Percentiles rank a stretch among this genome's conserved stretches.
These are phyloP conservation scores for Sminthurinus aureus DNA, from an alignment of 2,888 invertebrate species.

Conservation along the genomic window DNA sequence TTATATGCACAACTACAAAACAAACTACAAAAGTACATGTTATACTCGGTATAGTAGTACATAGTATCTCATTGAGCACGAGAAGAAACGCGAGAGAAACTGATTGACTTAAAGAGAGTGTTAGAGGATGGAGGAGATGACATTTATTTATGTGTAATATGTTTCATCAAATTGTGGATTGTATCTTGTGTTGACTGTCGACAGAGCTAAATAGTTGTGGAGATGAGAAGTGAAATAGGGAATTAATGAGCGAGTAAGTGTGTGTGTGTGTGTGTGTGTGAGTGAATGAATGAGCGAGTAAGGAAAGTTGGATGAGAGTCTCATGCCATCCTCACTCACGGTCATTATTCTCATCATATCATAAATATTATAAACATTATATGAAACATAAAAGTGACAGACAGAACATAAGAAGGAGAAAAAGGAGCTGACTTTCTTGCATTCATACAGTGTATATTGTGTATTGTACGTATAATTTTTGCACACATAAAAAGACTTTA, in stretches of 20 bases:
- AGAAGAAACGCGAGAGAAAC: background rate
- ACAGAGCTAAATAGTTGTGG: background rate
- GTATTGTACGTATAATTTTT: too few species aligned
- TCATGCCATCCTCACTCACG: too few species aligned
- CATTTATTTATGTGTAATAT: constrained; percentile 2
- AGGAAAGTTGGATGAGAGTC: background rate
- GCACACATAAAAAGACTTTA: too few species aligned
- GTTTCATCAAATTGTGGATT: constrained; percentile 3
- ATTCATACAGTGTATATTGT: too few species aligned
- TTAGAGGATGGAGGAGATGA: background rate
- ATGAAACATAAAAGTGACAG: too few species aligned
- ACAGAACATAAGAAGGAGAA: too few species aligned
- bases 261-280: background rate
- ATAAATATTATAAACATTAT: too few species aligned
- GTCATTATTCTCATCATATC: too few species aligned
- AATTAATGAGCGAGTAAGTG: background rate
- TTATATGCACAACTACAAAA: background rate
- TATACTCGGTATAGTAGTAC: background rate
- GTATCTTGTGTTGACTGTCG: background rate
- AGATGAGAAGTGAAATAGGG: background rate
- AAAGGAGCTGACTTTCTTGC: too few species aligned
- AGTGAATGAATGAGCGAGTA: background rate
- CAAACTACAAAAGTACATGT: background rate
- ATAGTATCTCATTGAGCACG: background rate
- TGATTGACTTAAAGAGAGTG: too few species aligned